Conservation (phyloP, 2,888 invertebrate genomes). For the Phragmatobia fuliginosa region DNA sequence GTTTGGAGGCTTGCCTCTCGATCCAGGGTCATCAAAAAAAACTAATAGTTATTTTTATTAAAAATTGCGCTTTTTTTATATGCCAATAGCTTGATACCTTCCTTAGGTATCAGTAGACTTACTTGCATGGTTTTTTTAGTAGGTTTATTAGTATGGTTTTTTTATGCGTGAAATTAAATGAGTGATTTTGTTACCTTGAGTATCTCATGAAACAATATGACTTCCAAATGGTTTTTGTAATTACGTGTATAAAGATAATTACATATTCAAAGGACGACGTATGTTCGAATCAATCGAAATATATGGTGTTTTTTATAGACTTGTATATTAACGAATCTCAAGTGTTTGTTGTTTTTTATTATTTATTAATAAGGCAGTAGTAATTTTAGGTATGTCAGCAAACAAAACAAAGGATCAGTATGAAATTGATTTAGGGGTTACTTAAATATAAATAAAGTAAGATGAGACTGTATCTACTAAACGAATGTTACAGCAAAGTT, state of each 20-base stretch:
- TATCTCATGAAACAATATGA: slow-evolving; percentile 5
- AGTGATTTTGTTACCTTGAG: slow-evolving; percentile 11
- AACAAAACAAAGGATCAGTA: too few species aligned
- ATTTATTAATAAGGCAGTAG: background rate
- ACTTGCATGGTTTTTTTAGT: slow-evolving; percentile 24
- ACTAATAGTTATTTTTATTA: slow-evolving; percentile 41
- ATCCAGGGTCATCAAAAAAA: slow-evolving; percentile 66
- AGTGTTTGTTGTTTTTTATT: too few species aligned
- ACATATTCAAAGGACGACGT: background rate
- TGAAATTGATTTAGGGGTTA: too few species aligned
- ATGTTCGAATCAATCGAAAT: slow-evolving; percentile 5
- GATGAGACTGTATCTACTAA: too few species aligned
- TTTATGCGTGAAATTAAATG: slow-evolving; percentile 14
- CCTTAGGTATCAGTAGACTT: slow-evolving; percentile 24
- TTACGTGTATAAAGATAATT: background rate
- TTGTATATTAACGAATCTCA: too few species aligned
- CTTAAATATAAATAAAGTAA: too few species aligned
- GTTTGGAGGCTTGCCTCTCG: slow-evolving; percentile 73
- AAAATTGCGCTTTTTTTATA: slow-evolving; percentile 44
- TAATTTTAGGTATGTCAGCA: too few species aligned
- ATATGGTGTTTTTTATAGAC: too few species aligned
- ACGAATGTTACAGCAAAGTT: too few species aligned
- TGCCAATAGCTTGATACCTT: slow-evolving; percentile 28
- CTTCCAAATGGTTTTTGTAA: background rate
- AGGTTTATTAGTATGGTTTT: background rate